Evolutionary conservation across 2,113 vertebrate genomes (phyloP), one percentile per base, ranked within the genome.

Genomic region (Struthio camelus): DNA sequence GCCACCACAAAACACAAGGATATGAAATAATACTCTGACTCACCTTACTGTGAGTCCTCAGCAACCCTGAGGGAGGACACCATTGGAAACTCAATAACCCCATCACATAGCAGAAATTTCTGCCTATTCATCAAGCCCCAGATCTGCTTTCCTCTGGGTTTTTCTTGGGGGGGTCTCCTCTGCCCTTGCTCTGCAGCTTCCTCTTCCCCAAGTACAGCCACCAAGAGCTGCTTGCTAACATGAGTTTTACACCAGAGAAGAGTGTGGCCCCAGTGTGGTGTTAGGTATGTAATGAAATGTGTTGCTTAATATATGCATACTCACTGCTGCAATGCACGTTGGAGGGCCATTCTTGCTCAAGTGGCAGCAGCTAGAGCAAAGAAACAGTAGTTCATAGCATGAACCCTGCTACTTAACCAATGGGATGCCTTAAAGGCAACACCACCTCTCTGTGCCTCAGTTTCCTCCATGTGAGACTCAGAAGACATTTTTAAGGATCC

Each of bases 221-320:
- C 42, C 59, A 83, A 66, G 27, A 88, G 53, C 44, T 0, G 0
- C 24, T 42, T 70, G 64, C 36, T 70, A 32, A 72, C 0, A 0
- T 14, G 40, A 87, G 50, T 79, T 94, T 85, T 79, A 64, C n/a
- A 81, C 18, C 36, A 44, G n/a, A 42, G 82, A 17, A 67, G 30
- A 66, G 10, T 3, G 2, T 36, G 10, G 53, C 65, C 34, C 36
- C 77, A 78, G 53, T 28, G 30, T 2, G 0, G 13, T 64, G 13
- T 42, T 64, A 56, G 50, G 40, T 66, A 51, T 48, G 12, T 53
- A 54, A 25, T 66, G 61, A 81, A 72, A 79, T 85, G 8, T 78
- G 14, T 48, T 71, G 9, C n/a, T 61, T 76, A 44, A 40, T 78
- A 92, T 65, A 76, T 44, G 72, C 7, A 36, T 25, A 50, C 11